These are phyloP conservation scores for Oligia fasciuncula DNA, from an alignment of 2,888 invertebrate genomes.

Conservation along the genomic window DNA sequence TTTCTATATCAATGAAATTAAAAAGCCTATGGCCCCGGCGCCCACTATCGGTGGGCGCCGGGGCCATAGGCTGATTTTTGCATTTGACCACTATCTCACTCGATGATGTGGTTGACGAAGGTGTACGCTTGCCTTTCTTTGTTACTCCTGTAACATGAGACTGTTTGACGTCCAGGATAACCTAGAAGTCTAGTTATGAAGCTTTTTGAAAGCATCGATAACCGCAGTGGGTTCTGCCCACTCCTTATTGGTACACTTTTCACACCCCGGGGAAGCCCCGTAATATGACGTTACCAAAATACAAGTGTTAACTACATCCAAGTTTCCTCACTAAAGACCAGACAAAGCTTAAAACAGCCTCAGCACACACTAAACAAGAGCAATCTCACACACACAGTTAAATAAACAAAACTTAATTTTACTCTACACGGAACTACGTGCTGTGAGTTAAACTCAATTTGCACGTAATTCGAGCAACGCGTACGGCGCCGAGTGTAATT, in stretches of 20 bases:
- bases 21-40: too few species aligned
- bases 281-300: background rate
- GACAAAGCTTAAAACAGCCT: slow-evolving; percentile 8
- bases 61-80: too few species aligned
- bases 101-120: too few species aligned
- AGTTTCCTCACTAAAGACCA: background rate
- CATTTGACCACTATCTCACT: too few species aligned
- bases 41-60: too few species aligned
- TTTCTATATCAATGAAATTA: too few species aligned
- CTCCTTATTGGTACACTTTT: background rate
- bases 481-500: slow-evolving; percentile 63
- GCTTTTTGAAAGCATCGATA: too few species aligned
- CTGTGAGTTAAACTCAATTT: slow-evolving; percentile 64
- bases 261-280: background rate
- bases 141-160: too few species aligned
- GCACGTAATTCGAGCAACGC: slow-evolving; percentile 53
- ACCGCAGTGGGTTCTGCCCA: background rate
- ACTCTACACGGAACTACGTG: slow-evolving; percentile 45
- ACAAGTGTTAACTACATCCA: background rate
- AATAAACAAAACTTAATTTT: slow-evolving; percentile 65
- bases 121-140: too few species aligned
- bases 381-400: slow-evolving; percentile 34
- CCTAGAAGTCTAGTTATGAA: too few species aligned
- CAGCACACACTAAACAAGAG: slow-evolving; percentile 26
- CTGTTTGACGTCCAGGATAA: too few species aligned